These are phyloP conservation scores for Oreochromis niloticus DNA, from an alignment of 2,113 vertebrate genomes.

Conservation along the genomic window DNA sequence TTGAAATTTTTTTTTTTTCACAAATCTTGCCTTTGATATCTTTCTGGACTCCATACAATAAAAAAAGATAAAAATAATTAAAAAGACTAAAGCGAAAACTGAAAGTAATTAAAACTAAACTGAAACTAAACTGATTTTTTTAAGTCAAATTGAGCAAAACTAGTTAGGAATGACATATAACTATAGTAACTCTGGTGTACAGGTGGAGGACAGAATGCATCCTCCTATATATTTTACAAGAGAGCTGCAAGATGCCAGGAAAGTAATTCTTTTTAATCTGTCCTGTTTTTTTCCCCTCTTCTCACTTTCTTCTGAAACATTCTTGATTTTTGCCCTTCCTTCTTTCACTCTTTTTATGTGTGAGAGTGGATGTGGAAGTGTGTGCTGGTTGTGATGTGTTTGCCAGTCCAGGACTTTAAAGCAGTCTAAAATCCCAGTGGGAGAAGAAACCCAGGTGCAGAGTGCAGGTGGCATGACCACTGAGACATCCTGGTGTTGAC, in stretches of 20 bases:
- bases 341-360: background rate
- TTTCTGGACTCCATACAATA: background rate
- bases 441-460: constrained; percentile 66
- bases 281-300: background rate
- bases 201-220: constrained; percentile 41
- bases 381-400: constrained; percentile 57
- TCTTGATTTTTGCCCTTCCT: background rate
- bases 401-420: constrained; percentile 65
- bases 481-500: constrained; percentile 58
- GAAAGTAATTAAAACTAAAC: background rate
- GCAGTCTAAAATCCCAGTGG: constrained; percentile 52
- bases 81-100: background rate
- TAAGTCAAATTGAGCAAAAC: background rate
- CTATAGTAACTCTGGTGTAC: background rate
- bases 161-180: background rate
- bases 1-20: background rate
- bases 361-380: constrained; percentile 9
- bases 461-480: constrained; percentile 68
- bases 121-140: background rate
- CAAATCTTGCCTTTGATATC: background rate
- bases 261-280: background rate
- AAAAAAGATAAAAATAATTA: background rate
- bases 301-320: constrained; percentile 5
- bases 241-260: constrained; percentile 56
- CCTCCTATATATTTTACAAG: constrained; percentile 63